Conservation (phyloP, 2,797 vertebrate genomes). For the Myotis vivesi region DNA sequence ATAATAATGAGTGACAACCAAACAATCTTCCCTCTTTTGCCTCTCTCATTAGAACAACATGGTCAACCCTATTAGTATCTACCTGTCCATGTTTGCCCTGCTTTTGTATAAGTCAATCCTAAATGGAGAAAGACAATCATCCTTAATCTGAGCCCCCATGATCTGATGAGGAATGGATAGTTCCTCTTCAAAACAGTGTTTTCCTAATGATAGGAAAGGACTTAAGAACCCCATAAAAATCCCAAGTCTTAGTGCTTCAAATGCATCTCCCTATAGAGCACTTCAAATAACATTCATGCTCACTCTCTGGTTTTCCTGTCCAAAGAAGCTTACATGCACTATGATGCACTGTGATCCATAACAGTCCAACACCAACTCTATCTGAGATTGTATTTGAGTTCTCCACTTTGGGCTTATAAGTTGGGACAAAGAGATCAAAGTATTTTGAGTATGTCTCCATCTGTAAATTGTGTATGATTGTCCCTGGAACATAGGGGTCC, state of each 20-base stretch:
- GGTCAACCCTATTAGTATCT: no score
- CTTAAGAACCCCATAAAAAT: background rate
- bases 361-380: background rate
- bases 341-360: rapidly evolving
- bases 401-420: background rate
- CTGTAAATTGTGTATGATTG: background rate
- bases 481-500: background rate
- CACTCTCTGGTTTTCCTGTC: background rate
- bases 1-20: background rate
- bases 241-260: background rate
- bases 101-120: background rate
- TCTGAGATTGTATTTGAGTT: background rate
- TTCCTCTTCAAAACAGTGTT: background rate
- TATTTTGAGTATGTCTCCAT: background rate
- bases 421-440: background rate
- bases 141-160: background rate
- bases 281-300: background rate
- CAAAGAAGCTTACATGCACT: background rate
- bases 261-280: background rate
- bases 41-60: background rate
- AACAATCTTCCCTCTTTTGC: background rate
- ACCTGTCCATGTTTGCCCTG: background rate
- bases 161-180: background rate
- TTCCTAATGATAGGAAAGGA: background rate
- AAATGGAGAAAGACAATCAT: background rate